Percentiles rank a stretch among this genome's conserved stretches.
These are phyloP conservation scores for Eristalis pertinax DNA, from an alignment of 2,888 invertebrate species.

Conservation along the genomic window DNA sequence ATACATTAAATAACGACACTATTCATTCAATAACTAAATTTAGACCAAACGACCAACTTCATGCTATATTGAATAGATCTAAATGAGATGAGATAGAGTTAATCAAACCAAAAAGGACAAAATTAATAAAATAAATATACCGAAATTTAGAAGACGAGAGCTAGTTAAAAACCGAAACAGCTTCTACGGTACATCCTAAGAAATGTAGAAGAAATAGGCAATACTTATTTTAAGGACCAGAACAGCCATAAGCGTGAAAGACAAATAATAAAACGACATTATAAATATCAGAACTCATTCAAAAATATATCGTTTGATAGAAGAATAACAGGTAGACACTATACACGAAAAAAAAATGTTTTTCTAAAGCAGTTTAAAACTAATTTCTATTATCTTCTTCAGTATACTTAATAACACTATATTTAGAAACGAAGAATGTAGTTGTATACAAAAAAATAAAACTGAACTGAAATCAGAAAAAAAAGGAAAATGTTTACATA, in stretches of 20 bases:
- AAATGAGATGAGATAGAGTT: constrained; percentile 9
- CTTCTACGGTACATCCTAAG: constrained; percentile 41
- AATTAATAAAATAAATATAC: constrained; percentile 25
- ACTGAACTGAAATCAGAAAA: no score
- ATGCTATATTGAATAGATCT: constrained; percentile 9
- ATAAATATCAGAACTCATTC: constrained; percentile 28
- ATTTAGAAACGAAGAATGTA: no score
- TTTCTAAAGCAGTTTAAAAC: no score
- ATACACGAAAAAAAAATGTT: background rate
- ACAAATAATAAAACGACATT: constrained; percentile 34
- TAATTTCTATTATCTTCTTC: no score
- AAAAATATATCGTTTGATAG: background rate
- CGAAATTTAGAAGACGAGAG: constrained; percentile 10
- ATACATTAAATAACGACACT: constrained; percentile 41
- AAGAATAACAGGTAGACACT: constrained; percentile 13
- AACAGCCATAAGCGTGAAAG: constrained; percentile 30
- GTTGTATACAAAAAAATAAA: no score
- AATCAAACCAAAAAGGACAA: constrained; percentile 9
- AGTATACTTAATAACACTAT: no score
- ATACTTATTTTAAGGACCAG: constrained; percentile 37
- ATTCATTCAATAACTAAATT: constrained; percentile 29
- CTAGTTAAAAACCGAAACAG: constrained; percentile 35
- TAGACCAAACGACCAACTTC: constrained; percentile 21
- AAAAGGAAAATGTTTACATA: no score
- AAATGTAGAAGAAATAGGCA: constrained; percentile 16